Base-by-base conservation (phyloP, 2,113 vertebrate species). In the Synchiropus splendidus region DNA sequence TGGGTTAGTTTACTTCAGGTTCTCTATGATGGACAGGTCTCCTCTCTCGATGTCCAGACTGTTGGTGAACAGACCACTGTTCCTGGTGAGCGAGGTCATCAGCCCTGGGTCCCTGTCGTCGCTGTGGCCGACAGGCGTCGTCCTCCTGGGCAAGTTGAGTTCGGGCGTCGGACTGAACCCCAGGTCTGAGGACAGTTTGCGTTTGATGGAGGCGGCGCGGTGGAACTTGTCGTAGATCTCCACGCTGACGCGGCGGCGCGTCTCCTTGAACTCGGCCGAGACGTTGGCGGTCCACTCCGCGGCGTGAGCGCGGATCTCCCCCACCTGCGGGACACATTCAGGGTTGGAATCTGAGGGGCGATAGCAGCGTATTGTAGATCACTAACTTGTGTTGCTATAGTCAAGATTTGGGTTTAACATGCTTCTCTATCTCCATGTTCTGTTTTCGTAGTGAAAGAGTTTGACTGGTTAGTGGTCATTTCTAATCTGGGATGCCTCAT, bases 211-310 rank as follows among this genome's bases (percentile, higher is more conserved):
- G 1, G 95, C 87, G 33, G 95, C 95, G 0, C 95, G 79, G 74
- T 98, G 95, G 75, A 98, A 96, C 72, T 90, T 92, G 74, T 98
- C 94, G 0, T 95, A 94, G 59, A 98, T 90, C 78, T 98, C 95
- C 18, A 98, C 90, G 0, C 95, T 98, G n/a, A 98, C 82, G 18
- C 95, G 87, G 12, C 95, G 75, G 1, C 94, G 85, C 0, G 95
- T 98, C 73, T 97, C 93, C 74, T 98, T 98, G 68, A 98, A 91
- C 73, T 98, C 95, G 0, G 95, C 95, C 0, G 95, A 98, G 53
- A 98, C 94, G 0, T 96, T 97, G 13, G 95, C 95, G 0, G 92
- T 95, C 95, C 95, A 98, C 78, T 98, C 95, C 0, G 94, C 95
- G 1, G 94, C 94, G 0, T 98, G 95, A 3, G 92, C 94, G 54